Base-by-base conservation (phyloP, 2,888 invertebrate species). In the Galerucella nymphaeae region DNA sequence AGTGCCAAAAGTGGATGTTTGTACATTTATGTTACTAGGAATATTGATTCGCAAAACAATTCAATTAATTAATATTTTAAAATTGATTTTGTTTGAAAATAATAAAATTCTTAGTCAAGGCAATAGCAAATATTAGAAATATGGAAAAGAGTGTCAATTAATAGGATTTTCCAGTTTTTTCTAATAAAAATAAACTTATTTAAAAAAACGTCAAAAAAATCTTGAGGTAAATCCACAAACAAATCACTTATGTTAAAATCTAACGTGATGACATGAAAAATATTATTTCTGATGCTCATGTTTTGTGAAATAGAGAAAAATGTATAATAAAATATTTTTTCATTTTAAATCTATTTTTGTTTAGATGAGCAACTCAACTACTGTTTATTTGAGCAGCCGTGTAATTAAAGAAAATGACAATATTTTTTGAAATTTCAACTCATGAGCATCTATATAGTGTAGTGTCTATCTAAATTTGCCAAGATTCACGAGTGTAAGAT, bases 211-310 rank as follows among this genome's bases (percentile, higher is more conserved):
- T 8, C 30, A 30, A 30, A 30, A 30, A 30, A 30, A 67, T 67
- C 50, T 67, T 61, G 59, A 61, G 67, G 61, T 67, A 67, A 67
- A 67, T 67, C 72, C 70, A 71, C 57, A 62, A 67, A 67, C 71
- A 58, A 66, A 71, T 67, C 50, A 57, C 66, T 58, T 77, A 77
- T 78, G 16, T 14, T 58, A 23, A 77, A 67, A 50, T 67, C 74
- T 74, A 76, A 78, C 72, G 78, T 77, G 73, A 76, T 76, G 74
- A 71, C 78, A 80, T 76, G 76, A 76, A 71, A 77, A 78, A 80
- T 30, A 30, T 30, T 75, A 72, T 62, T 42, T 64, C 55, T 65
- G 72, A 74, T 75, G 78, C 79, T 77, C 79, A 74, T 77, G 77
- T 79, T 80, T 78, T 66, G 63, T 68, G 30, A 68, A 62, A 18